Conservation (phyloP, 2,888 invertebrate genomes). For the Hirtodrosophila duncani region DNA sequence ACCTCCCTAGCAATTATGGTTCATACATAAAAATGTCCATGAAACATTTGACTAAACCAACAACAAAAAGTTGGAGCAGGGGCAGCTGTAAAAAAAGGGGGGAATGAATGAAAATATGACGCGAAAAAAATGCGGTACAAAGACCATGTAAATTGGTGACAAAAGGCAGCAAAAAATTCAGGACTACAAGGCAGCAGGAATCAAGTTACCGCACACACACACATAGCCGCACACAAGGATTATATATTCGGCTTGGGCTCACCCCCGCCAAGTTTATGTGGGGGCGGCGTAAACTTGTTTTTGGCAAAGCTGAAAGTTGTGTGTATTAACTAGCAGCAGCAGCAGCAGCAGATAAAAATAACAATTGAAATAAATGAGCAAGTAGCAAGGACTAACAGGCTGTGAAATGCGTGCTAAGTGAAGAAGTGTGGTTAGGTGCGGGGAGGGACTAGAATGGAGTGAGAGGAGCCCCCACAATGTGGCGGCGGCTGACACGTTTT, state of each 20-base stretch:
- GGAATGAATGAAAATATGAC: slow-evolving; percentile 12
- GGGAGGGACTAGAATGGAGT: background rate
- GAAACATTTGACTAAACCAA: background rate
- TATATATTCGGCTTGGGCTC: slow-evolving; percentile 27
- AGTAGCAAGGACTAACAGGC: slow-evolving; percentile 1
- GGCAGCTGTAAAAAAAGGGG: background rate
- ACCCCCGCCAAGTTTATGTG: too few species aligned
- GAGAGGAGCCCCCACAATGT: background rate
- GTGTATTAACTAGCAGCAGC: slow-evolving; percentile 59
- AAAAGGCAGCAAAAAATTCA: slow-evolving; percentile 25
- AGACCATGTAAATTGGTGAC: slow-evolving; percentile 40
- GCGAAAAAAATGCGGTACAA: slow-evolving; percentile 22
- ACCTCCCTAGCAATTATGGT: slow-evolving; percentile 1
- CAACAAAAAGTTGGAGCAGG: background rate
- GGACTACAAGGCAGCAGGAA: slow-evolving; percentile 8
- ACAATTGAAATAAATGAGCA: slow-evolving; percentile 74
- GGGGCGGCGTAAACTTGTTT: slow-evolving; percentile 32
- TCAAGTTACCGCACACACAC: slow-evolving; percentile 4
- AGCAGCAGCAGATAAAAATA: slow-evolving; percentile 60
- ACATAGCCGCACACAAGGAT: slow-evolving; percentile 22
- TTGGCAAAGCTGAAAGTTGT: slow-evolving; percentile 28
- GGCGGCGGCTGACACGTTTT: slow-evolving; percentile 13
- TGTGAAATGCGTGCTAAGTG: too few species aligned
- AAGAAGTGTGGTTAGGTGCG: too few species aligned
- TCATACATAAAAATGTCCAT: background rate